Base-by-base conservation (phyloP, 2,113 vertebrate species). In the Cyprinodon brontotheroides region DNA sequence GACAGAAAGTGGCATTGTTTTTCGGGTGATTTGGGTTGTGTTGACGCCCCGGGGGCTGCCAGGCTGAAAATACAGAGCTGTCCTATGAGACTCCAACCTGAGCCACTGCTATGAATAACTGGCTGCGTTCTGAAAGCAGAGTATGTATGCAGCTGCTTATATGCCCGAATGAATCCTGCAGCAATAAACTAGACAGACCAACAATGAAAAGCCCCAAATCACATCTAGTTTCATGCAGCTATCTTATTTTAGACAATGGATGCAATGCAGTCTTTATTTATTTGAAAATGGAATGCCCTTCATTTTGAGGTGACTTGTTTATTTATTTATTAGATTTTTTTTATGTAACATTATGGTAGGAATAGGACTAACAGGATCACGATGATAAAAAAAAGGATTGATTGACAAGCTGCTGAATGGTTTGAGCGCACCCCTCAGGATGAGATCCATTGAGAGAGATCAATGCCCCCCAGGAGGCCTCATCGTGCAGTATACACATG, bases 41-140 rank as follows among this genome's bases (percentile, higher is more conserved):
- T 10, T 65, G 70, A 69, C 64, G 77, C 70, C 78, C 70, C 8
- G 45, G 65, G 68, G 77, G 68, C 80, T 75, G 79, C 63, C 68
- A 74, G 57, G 76, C 78, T 76, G 62, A 77, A 74, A 81, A 88
- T 77, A 67, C 68, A 80, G 65, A 76, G 68, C 61, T 29, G 15
- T 81, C 74, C 80, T 77, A 67, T 3, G 64, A 87, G 81, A 82
- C 57, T 75, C 77, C 41, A 70, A 87, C 87, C 84, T 71, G 70
- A 84, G 73, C 82, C 69, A 40, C 79, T 65, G 80, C 89, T 91
- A 84, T 84, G 89, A 93, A 91, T 93, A 90, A 87, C 85, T 74
- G 83, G 87, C 88, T 81, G 78, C 74, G 70, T 82, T 89, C 81
- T 80, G 62, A 41, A 79, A 90, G 69, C 70, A 72, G 38, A 89